Conservation (phyloP, 2,888 invertebrate species). For the Callinectes sapidus region DNA sequence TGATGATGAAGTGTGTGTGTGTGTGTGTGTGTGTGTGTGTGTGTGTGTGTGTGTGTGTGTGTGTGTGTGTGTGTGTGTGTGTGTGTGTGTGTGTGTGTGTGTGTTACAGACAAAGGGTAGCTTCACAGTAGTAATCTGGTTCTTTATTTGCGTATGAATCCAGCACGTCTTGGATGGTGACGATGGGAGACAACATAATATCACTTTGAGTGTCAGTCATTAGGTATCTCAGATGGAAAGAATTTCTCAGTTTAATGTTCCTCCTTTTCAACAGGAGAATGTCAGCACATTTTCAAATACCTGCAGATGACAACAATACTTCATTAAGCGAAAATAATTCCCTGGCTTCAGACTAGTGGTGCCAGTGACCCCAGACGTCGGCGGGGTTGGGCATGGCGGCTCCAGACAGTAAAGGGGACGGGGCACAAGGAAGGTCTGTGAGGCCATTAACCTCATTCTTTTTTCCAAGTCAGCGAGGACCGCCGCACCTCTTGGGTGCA, state of each 20-base stretch:
- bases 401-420: not conserved
- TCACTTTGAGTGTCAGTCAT: not conserved
- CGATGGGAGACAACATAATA: not conserved
- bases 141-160: not conserved
- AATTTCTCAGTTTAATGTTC: not conserved
- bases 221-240: not conserved
- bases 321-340: not conserved
- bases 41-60: too few species aligned
- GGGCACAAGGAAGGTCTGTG: conserved; percentile 27
- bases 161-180: not conserved
- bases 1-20: too few species aligned
- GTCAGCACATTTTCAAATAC: not conserved
- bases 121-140: not conserved
- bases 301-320: not conserved
- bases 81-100: too few species aligned
- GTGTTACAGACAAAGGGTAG: too few species aligned
- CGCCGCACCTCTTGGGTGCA: conserved; percentile 6
- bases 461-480: conserved; percentile 21
- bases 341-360: not conserved
- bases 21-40: too few species aligned
- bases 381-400: conserved; percentile 17
- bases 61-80: too few species aligned
- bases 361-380: conserved; percentile 11
- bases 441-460: conserved; percentile 30
- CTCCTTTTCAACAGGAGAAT: not conserved